Evolutionary conservation across 2,888 invertebrate genomes (phyloP), one percentile per base, ranked within the genome.

Genomic region (Acleris literana): DNA sequence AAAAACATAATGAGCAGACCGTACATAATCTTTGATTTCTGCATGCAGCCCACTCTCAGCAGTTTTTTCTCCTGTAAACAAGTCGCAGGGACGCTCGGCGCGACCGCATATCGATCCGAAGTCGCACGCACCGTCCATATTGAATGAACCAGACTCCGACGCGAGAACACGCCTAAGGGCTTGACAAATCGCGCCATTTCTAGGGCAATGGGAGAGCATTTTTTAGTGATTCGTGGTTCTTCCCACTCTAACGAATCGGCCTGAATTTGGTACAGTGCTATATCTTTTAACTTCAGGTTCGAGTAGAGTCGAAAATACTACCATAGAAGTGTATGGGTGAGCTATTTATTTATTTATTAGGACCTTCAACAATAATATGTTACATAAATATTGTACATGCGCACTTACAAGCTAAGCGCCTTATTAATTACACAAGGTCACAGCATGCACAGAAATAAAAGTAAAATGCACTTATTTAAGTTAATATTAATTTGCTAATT

Each of bases 61-160:
- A 39, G 39, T 39, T 39, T 39, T 53, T 33, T 33, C 53, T 29
- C 53, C 11, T 25, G 52, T 25, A 18, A 13, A 22, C n/a, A 6
- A 22, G 17, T 56, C 29, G 57, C 51, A 17, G 13, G 44, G 46
- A 57, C 64, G 44, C 60, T 9, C 25, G 63, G 62, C 70, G 63
- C 60, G 48, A 33, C 48, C 62, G 52, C 68, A 39, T 62, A 61
- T 58, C 63, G 64, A 52, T 61, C 62, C 55, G 29, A 52, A 48
- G 49, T 18, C 9, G 58, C 62, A 64, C 68, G 64, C 59, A 65
- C 53, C 69, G 70, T 73, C 64, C 72, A 73, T 72, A 73, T 73
- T 73, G 72, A 71, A 73, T 73, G 73, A 72, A 73, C 68, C 66
- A 52, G 51, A 64, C 64, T 16, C 53, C 52, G 17, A 33, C 49